Evolutionary conservation across 2,113 vertebrate species (phyloP), one percentile per base, ranked within the genome.

Genomic region (Larimichthys crocea): DNA sequence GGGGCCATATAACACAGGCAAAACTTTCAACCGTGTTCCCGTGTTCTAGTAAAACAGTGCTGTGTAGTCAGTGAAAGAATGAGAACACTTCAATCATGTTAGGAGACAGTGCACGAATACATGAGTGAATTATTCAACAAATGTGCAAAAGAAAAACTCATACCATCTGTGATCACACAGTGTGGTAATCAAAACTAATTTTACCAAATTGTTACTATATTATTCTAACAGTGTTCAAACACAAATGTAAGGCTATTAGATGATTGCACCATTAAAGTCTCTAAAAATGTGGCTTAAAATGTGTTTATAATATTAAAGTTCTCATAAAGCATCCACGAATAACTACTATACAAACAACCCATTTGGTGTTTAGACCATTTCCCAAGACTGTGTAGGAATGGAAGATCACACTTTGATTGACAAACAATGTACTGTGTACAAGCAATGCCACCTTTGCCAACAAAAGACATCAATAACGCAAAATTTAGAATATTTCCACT

Each of bases 61-160:
- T 59, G 3, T 35, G 26, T 17, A 14, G 24, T 69, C 49, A 56
- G 9, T 61, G 11, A 62, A 15, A 50, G 24, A 69, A 24, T 60
- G n/a, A 52, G 9, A 72, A 29, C 24, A 26, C 69, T 46, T 75
- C 46, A 73, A 66, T 65, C 10, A 65, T 50, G 19, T 22, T 22
- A 48, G 40, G 56, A 62, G 35, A 56, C 20, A 29, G 35, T 26
- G n/a, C 49, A 59, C 17, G 31, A n/a, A 35, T 57, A 70, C n/a
- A 63, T 3, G 17, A 3, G 19, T 65, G 61, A 76, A 1, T 73
- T 49, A 66, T 50, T 61, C 31, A 67, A 2, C 16, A 0, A 62
- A 73, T 22, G n/a, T 76, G 62, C n/a, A 73, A 46, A 77, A 29
- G 35, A 78, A 85, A 72, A 61, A 62, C 20, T 26, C 20, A 73